Conservation (phyloP, 2,888 invertebrate genomes). For the Idaea biselata region DNA sequence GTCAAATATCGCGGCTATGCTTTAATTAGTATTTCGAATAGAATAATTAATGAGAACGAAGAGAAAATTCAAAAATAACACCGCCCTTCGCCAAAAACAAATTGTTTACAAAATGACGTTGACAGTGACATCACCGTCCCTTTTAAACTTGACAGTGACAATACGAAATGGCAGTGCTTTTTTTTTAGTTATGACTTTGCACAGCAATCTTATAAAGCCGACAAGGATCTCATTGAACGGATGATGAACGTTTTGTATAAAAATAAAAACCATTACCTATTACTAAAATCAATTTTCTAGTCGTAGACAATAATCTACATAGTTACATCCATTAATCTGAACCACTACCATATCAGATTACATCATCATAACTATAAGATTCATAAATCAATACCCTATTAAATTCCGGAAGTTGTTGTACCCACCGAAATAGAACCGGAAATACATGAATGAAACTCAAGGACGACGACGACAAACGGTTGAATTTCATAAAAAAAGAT, state of each 20-base stretch:
- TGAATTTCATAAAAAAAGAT: neutral
- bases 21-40: neutral
- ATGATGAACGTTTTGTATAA: too few relatives aligned
- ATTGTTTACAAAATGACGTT: neutral
- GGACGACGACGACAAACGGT: neutral
- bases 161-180: neutral
- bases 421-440: neutral
- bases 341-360: too few relatives aligned
- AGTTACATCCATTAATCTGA: too few relatives aligned
- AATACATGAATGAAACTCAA: neutral
- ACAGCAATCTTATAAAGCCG: neutral
- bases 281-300: too few relatives aligned
- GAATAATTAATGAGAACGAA: neutral
- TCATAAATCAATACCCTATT: neutral
- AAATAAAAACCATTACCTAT: too few relatives aligned
- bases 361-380: too few relatives aligned
- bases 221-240: too few relatives aligned
- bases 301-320: too few relatives aligned
- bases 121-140: neutral
- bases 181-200: neutral
- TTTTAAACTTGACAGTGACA: neutral
- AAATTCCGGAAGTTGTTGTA: neutral
- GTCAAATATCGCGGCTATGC: neutral
- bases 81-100: constrained; percentile 1
- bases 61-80: neutral